Evolutionary conservation across 1,140 invertebrate species (phyloP), one percentile per base, ranked within the genome.

Genomic region (Calephelis virginiensis): DNA sequence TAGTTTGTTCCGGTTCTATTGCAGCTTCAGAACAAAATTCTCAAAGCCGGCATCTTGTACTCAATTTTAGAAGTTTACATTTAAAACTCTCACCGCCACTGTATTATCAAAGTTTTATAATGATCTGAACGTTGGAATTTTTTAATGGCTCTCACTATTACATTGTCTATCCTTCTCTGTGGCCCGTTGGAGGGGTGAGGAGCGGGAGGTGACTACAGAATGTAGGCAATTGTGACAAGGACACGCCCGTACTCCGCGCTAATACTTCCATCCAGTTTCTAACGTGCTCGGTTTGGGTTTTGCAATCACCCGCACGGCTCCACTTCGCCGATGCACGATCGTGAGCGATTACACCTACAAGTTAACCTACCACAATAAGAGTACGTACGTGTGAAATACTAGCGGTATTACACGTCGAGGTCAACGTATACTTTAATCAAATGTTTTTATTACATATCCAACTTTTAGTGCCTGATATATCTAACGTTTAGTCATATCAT

Each of bases 161-260:
- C 79, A 89, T 90, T 90, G 85, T 87, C 80, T 84, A 81, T 83
- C 78, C 74, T 80, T 83, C 75, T 77, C 77, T 78, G 73, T 68
- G 76, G 74, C 66, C 69, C 65, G 73, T 70, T 69, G 67, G 76
- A 72, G 74, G 77, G 60, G 69, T 48, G 79, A 62, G 75, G 81
- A 60, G 82, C 77, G 80, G 81, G 79, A 74, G 78, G 78, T 68
- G 74, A 71, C 75, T 71, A 77, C 77, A 83, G 86, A 90, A 90
- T 90, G 88, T 89, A 88, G 88, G 88, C 86, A 90, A 90, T 77
- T 86, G 86, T 90, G 88, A 89, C 88, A 90, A 90, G 88, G 88
- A 89, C 88, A 88, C 86, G 84, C 88, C 86, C 85, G 88, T 86
- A 90, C 86, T 82, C 78, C 76, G 81, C 79, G 83, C 84, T 85